Conservation (phyloP, 2,797 vertebrate genomes). For the Clarias fuscus region DNA sequence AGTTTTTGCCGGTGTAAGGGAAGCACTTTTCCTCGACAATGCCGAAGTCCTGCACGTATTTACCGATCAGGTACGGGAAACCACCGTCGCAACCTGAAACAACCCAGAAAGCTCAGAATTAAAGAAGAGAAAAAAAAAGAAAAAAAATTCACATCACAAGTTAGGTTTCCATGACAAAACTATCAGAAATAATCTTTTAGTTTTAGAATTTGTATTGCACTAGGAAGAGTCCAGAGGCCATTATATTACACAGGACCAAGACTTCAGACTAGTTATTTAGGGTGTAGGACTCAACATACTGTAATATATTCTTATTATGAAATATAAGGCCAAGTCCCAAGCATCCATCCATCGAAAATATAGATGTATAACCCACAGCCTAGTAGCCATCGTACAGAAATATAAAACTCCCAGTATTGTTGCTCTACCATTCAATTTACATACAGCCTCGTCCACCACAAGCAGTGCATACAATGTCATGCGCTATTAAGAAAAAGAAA, state of each 20-base stretch:
- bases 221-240: neutral
- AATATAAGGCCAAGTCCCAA: neutral
- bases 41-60: conserved; percentile 91
- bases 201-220: neutral
- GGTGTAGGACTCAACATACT: too few species aligned
- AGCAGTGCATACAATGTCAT: neutral
- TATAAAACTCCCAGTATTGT: neutral
- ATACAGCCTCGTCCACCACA: neutral
- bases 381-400: neutral
- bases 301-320: too few species aligned
- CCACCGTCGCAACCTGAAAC: conserved; percentile 89
- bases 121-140: neutral
- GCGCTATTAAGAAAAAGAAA: neutral
- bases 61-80: conserved; percentile 94
- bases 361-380: neutral
- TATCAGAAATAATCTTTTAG: neutral
- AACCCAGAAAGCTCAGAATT: neutral
- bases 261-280: too few species aligned
- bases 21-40: conserved; percentile 89
- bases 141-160: neutral
- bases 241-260: neutral
- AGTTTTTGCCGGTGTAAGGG: conserved; percentile 78
- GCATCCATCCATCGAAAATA: too few species aligned
- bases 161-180: neutral
- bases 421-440: neutral